These are phyloP conservation scores for Petrosia ficiformis DNA, from an alignment of 37 sponge, comb jelly and placozoan genomes.

Conservation along the genomic window DNA sequence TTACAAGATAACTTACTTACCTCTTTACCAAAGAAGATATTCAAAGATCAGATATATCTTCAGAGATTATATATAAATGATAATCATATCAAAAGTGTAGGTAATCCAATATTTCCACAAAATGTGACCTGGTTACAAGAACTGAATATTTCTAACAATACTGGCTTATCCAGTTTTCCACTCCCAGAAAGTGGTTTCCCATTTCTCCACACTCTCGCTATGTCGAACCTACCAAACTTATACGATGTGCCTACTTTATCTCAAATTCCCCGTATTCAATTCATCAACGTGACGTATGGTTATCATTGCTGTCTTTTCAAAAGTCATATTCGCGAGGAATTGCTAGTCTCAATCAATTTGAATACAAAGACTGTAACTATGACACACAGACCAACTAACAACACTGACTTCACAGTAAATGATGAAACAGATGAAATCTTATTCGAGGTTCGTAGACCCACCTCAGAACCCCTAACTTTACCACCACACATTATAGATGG, in stretches of 20 bases:
- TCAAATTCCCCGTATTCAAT: neutral
- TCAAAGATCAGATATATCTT: neutral
- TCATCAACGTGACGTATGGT: constrained; percentile 46
- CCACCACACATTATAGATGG: neutral
- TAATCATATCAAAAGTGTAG: constrained; percentile 20
- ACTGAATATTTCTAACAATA: constrained; percentile 48
- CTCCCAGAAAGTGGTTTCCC: constrained; percentile 55
- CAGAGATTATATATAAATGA: constrained; percentile 18
- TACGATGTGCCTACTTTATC: constrained; percentile 16
- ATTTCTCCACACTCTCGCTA: constrained; percentile 10
- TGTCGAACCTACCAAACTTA: constrained; percentile 21
- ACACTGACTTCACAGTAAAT: neutral
- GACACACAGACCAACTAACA: neutral
- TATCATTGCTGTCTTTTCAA: constrained; percentile 73
- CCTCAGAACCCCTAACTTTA: neutral
- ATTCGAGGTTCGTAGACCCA: neutral
- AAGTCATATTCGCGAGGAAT: neutral
- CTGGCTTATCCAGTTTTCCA: constrained; percentile 4
- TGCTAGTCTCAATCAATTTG: too few species aligned
- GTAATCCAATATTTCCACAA: constrained; percentile 11
- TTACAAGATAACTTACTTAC: constrained; percentile 12
- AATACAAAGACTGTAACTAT: neutral
- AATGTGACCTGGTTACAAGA: constrained; percentile 18
- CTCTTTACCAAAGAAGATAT: constrained; percentile 5
- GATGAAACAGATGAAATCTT: neutral